These are phyloP conservation scores for Trichosurus vulpecula DNA, from an alignment of 2,797 vertebrate species.

Conservation along the genomic window DNA sequence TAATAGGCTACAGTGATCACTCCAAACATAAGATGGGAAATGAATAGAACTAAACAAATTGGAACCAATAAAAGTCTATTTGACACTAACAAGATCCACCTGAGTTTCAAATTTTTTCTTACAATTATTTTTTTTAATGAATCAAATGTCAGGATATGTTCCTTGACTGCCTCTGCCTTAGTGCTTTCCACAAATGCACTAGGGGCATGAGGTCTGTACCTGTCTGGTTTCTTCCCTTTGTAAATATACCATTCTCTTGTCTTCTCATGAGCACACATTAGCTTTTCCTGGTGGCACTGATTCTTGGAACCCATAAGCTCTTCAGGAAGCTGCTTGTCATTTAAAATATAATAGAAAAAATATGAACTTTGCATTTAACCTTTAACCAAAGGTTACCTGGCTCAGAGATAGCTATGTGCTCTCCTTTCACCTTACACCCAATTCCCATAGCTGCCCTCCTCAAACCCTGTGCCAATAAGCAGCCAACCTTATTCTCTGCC, in stretches of 20 bases:
- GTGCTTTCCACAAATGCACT: neutral
- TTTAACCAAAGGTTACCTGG: slow-evolving; percentile 9
- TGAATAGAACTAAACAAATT: slow-evolving; percentile 4
- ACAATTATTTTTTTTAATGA: slow-evolving; percentile 15
- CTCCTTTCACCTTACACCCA: neutral
- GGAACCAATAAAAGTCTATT: neutral
- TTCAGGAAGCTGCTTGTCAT: neutral
- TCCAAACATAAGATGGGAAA: slow-evolving; percentile 11
- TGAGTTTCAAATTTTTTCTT: slow-evolving; percentile 18
- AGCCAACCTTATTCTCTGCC: neutral
- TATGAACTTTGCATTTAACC: neutral
- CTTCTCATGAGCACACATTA: neutral
- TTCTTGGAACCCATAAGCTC: neutral
- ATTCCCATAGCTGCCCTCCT: neutral
- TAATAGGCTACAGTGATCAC: neutral
- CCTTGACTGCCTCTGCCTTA: neutral
- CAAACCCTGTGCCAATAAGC: neutral
- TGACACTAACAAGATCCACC: neutral
- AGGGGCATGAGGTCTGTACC: neutral
- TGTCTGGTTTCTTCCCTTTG: neutral
- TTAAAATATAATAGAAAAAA: neutral
- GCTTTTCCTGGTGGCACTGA: neutral
- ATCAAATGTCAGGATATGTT: neutral
- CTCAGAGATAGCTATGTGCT: neutral
- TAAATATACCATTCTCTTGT: neutral